Conservation (phyloP, 2,797 vertebrate species). For the Sebastes taczanowskii region DNA sequence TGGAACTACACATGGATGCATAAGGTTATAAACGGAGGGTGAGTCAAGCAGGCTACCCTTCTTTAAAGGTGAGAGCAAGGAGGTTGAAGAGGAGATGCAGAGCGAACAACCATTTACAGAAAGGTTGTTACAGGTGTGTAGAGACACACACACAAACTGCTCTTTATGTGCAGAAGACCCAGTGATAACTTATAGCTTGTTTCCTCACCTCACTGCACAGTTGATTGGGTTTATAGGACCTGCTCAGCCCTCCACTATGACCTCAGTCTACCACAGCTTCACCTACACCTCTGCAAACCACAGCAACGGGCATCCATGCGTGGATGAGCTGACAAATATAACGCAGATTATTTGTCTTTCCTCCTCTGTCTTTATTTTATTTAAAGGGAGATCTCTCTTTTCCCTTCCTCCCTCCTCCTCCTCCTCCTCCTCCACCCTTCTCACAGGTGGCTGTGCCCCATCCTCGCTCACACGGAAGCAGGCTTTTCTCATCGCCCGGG, state of each 20-base stretch:
- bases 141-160: neutral
- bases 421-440: slow-evolving; percentile 27
- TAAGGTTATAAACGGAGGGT: neutral
- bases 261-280: neutral
- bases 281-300: slow-evolving; percentile 22
- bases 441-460: slow-evolving; percentile 65
- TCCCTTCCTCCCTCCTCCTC: neutral
- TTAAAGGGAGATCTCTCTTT: neutral
- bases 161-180: slow-evolving; percentile 24
- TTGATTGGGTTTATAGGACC: slow-evolving; percentile 21
- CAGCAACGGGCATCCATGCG: neutral
- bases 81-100: neutral
- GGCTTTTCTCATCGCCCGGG: slow-evolving; percentile 49
- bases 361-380: slow-evolving; percentile 35
- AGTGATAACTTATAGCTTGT: slow-evolving; percentile 59
- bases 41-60: neutral
- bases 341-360: neutral
- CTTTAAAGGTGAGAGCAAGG: neutral
- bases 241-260: neutral
- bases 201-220: slow-evolving; percentile 28
- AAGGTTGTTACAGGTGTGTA: slow-evolving; percentile 44
- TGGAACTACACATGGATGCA: neutral
- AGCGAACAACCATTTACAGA: slow-evolving; percentile 20
- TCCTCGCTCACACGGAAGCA: slow-evolving; percentile 38
- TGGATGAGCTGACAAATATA: slow-evolving; percentile 30